Percentiles rank a stretch among this genome's conserved stretches.
These are phyloP conservation scores for Theristicus caerulescens DNA, from an alignment of 2,113 vertebrate genomes.

Conservation along the genomic window DNA sequence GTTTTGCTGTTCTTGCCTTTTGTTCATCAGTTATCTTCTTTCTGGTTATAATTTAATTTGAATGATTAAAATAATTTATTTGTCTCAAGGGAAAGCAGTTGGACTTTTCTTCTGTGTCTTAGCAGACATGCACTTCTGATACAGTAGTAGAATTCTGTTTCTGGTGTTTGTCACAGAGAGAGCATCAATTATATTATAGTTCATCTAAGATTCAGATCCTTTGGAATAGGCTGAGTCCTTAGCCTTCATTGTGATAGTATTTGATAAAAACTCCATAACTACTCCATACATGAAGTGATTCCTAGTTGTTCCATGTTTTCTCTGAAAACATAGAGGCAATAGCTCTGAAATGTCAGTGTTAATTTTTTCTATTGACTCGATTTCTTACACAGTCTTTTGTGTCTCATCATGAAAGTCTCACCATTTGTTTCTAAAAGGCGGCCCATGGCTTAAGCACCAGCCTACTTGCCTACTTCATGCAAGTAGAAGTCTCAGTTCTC, in stretches of 20 bases:
- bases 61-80: neutral
- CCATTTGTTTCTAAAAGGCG: neutral
- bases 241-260: neutral
- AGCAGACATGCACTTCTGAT: neutral
- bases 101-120: neutral
- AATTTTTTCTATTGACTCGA: neutral
- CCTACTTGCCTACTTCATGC: neutral
- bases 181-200: neutral
- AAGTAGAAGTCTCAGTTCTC: neutral
- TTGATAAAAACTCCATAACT: neutral
- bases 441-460: neutral
- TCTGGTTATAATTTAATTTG: neutral
- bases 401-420: neutral
- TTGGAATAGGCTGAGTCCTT: neutral
- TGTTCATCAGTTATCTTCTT: constrained; percentile 12
- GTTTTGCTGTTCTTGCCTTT: constrained; percentile 9
- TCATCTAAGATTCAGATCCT: neutral
- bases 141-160: neutral
- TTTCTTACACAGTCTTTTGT: neutral
- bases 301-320: neutral
- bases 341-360: neutral
- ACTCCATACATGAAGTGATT: neutral
- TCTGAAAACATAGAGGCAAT: neutral
- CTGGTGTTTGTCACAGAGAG: neutral
- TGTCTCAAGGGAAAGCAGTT: neutral